Conservation (phyloP, 2,113 vertebrate species). For the Echinops telfairi region DNA sequence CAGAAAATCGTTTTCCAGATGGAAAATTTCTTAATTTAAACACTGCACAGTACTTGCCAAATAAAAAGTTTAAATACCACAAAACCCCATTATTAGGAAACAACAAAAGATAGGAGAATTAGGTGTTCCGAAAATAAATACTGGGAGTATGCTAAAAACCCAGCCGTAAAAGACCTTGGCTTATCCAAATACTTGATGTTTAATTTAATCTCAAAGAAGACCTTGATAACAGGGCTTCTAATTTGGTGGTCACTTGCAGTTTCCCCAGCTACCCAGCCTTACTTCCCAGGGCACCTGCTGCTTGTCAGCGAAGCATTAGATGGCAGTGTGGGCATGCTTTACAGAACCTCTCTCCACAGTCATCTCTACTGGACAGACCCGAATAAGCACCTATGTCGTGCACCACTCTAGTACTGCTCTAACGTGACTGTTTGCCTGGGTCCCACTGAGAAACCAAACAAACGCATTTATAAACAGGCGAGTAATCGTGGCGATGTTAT, state of each 20-base stretch:
- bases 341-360: neutral
- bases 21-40: conserved; percentile 59
- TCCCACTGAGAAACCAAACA: neutral
- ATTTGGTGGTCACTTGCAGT: neutral
- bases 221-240: neutral
- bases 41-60: neutral
- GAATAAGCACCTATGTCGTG: conserved; percentile 64
- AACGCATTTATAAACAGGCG: neutral
- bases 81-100: conserved; percentile 16
- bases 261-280: neutral
- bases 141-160: neutral
- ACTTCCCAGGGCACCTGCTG: neutral
- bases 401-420: conserved; percentile 30
- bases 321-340: conserved; percentile 83
- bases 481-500: neutral
- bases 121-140: neutral
- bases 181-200: conserved; percentile 16
- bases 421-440: neutral
- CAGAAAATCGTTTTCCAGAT: neutral
- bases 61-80: neutral
- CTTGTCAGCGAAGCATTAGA: conserved; percentile 73
- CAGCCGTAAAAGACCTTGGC: neutral
- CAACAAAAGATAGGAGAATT: neutral
- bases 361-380: neutral
- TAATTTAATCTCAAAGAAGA: conserved; percentile 43